Evolutionary conservation across 2,888 invertebrate species (phyloP).

Genomic region (Luperina testacea): DNA sequence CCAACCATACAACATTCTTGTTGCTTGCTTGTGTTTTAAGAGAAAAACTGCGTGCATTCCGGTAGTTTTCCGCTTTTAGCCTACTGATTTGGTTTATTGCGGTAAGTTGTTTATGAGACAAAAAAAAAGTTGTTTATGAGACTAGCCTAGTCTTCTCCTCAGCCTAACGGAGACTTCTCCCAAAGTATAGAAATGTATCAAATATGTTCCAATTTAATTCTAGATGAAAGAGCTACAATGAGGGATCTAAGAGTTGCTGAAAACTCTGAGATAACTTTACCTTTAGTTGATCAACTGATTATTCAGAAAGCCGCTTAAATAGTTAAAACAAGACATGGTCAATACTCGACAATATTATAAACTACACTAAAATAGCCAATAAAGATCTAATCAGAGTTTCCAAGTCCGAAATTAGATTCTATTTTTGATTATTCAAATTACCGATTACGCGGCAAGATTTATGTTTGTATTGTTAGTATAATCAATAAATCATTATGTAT

Average conservation of each 20-base stretch:
- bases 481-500: constrained; percentile 55
- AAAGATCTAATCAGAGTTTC: not conserved
- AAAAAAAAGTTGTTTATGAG: no score
- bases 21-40: not conserved
- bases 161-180: no score
- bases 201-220: not conserved
- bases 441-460: constrained; percentile 33
- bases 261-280: no score
- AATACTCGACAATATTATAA: no score
- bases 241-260: no score
- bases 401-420: constrained; percentile 7
- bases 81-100: constrained; percentile 1
- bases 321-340: not conserved
- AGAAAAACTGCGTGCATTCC: not conserved
- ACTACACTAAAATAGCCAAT: not conserved
- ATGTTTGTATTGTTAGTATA: constrained; percentile 8
- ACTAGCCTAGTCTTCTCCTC: not conserved
- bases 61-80: not conserved
- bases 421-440: constrained; percentile 32
- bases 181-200: not conserved
- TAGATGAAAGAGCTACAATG: not conserved
- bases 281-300: not conserved
- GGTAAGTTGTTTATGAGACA: not conserved
- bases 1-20: not conserved
- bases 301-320: not conserved